Percentiles rank a stretch among this genome's conserved stretches.
phyloP scores from a whole-genome alignment of 2,888 invertebrate genomes.

The Andrena chrysosceles region DNA sequence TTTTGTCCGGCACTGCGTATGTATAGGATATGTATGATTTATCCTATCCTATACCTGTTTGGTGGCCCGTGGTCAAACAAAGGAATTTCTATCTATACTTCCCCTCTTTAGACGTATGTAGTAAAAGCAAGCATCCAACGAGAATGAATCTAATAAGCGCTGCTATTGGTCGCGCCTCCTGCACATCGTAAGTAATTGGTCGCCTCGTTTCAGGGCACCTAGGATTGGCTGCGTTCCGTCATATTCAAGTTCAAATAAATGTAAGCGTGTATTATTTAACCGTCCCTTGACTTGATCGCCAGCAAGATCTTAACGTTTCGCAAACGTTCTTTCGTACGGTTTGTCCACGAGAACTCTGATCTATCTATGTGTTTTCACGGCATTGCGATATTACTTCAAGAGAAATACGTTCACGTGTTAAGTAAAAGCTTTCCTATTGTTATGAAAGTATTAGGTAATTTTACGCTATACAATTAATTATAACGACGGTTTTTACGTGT shows the following conservation, averaged over 20 bases:
- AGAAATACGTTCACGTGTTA: constrained; percentile 7
- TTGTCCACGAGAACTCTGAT: not conserved
- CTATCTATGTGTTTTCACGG: not conserved
- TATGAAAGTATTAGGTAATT: constrained; percentile 42
- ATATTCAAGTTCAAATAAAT: constrained; percentile 46
- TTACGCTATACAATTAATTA: constrained; percentile 5
- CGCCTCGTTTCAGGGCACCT: not conserved
- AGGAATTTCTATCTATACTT: too few species aligned
- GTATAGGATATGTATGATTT: too few species aligned
- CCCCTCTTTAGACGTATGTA: too few species aligned
- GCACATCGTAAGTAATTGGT: constrained; percentile 1
- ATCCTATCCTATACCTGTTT: too few species aligned
- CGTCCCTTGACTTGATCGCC: constrained; percentile 2
- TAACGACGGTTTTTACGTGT: constrained; percentile 23
- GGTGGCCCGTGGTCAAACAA: too few species aligned
- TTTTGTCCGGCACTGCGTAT: too few species aligned
- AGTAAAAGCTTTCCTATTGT: constrained; percentile 18
- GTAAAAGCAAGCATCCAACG: too few species aligned
- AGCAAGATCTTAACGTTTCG: not conserved
- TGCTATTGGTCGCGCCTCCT: not conserved
- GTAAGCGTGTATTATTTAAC: constrained; percentile 39
- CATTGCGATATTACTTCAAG: not conserved
- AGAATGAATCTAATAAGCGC: too few species aligned
- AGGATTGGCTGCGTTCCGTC: constrained; percentile 22
- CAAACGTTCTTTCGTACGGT: not conserved